Conservation (phyloP, 2,113 vertebrate genomes). For the Osmerus eperlanus region DNA sequence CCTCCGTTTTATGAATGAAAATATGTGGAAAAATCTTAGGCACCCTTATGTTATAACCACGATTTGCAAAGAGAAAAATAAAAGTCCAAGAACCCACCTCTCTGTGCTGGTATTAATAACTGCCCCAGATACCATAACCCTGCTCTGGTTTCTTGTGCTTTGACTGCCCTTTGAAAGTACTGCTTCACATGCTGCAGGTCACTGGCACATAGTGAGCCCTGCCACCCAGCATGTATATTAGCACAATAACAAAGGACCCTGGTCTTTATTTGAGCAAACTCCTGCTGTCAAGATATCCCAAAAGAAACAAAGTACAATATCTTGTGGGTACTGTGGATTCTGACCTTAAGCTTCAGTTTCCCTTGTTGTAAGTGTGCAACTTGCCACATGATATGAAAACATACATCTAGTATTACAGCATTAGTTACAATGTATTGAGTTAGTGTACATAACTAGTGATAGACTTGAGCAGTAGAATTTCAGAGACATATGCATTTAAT, state of each 20-base stretch:
- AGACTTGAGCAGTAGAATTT: neutral
- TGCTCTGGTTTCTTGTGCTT: conserved; percentile 59
- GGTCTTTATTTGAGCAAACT: too few species aligned
- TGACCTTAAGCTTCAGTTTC: neutral
- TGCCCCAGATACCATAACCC: conserved; percentile 62
- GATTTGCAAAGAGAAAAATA: neutral
- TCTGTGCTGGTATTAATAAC: conserved; percentile 65
- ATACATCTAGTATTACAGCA: neutral
- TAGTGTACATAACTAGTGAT: too few species aligned
- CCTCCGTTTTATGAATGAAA: too few species aligned
- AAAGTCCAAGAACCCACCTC: conserved; percentile 22
- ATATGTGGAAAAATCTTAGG: too few species aligned
- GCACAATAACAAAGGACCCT: too few species aligned
- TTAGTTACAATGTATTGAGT: too few species aligned
- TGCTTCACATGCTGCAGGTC: neutral
- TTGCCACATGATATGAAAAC: neutral
- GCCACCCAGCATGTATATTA: too few species aligned
- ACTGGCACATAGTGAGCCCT: neutral
- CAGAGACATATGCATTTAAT: neutral
- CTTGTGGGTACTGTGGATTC: too few species aligned
- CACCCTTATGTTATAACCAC: too few species aligned
- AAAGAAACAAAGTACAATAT: neutral
- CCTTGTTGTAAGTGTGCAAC: neutral
- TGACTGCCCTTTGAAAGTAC: conserved; percentile 23
- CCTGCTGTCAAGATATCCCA: neutral